Conservation (phyloP, 2,797 vertebrate species). For the Sandelia bainsii region DNA sequence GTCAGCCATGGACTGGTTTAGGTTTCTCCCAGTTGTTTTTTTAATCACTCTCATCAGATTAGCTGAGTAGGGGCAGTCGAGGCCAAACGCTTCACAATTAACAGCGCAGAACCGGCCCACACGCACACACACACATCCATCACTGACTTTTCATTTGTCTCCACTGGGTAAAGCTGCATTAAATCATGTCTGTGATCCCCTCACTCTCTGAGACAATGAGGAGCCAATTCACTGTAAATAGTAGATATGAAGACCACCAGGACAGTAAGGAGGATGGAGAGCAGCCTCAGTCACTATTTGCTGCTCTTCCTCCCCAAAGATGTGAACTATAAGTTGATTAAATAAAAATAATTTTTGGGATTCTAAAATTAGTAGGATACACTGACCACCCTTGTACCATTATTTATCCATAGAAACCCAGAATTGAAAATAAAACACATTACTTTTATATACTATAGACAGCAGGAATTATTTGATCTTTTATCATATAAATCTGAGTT, state of each 20-base stretch:
- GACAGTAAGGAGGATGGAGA: conserved; percentile 31
- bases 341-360: conserved; percentile 18
- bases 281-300: conserved; percentile 30
- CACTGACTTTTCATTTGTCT: conserved; percentile 83
- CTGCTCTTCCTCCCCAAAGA: conserved; percentile 37
- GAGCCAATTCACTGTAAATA: conserved; percentile 70
- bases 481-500: neutral
- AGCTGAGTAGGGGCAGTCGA: conserved; percentile 79
- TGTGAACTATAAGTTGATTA: neutral
- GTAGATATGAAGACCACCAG: conserved; percentile 70
- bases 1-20: conserved; percentile 73
- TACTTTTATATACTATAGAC: neutral
- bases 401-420: neutral
- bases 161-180: conserved; percentile 77
- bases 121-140: conserved; percentile 69
- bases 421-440: neutral
- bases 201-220: conserved; percentile 75
- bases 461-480: neutral
- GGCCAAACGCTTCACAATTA: conserved; percentile 83
- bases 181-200: conserved; percentile 76
- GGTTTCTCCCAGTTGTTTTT: conserved; percentile 81
- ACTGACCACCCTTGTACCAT: neutral
- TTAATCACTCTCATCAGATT: conserved; percentile 86
- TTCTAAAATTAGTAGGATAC: conserved; percentile 12
- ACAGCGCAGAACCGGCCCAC: conserved; percentile 69